Conservation (phyloP, 2,113 vertebrate species). For the Ia io region DNA sequence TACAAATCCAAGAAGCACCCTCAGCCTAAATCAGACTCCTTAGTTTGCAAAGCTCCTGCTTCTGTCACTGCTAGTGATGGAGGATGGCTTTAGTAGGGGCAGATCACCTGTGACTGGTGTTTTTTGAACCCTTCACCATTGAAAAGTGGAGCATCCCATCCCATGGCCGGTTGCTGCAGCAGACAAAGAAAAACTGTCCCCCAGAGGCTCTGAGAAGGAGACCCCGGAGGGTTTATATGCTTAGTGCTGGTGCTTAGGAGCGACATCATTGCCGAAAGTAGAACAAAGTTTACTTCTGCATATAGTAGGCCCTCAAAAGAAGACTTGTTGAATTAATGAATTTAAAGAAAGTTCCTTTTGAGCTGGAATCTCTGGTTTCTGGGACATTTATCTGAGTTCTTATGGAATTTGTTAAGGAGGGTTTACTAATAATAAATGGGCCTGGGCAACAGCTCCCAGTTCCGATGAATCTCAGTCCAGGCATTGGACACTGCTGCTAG, state of each 20-base stretch:
- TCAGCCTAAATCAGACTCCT: background rate
- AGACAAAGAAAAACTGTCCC: background rate
- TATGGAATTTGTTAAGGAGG: background rate
- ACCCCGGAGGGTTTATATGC: background rate
- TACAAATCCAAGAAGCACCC: background rate
- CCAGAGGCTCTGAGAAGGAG: background rate
- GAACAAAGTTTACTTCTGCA: background rate
- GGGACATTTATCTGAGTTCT: background rate
- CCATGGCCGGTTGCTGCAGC: too few relatives aligned
- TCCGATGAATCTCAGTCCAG: background rate
- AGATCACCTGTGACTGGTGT: background rate
- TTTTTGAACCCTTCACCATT: background rate
- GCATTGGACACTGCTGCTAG: background rate
- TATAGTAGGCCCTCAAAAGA: background rate
- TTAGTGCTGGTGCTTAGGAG: background rate
- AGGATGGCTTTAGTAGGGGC: accelerated
- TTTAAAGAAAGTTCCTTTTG: background rate
- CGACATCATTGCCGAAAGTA: background rate
- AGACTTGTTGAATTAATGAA: background rate
- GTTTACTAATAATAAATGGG: background rate
- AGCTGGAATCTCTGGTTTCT: background rate
- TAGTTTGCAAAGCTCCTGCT: background rate
- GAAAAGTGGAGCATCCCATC: background rate
- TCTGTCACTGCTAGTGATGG: background rate
- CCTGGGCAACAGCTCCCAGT: background rate